phyloP scores from a whole-genome alignment of 1,140 invertebrate genomes.

The Parapsyche elsis region DNA sequence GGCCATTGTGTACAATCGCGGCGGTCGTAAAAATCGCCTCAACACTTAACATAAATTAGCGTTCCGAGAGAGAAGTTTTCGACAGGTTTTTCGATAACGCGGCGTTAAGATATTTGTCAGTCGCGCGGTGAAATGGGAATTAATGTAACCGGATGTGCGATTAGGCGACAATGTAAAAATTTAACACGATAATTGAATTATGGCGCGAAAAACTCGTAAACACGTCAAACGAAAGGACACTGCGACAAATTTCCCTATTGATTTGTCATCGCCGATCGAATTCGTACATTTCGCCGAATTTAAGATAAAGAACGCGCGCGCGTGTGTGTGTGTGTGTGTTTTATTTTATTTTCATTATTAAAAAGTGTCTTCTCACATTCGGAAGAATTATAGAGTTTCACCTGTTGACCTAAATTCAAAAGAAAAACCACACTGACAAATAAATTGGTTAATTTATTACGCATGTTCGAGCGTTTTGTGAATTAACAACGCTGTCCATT shows the following conservation, averaged over 20 bases:
- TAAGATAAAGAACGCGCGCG: too few relatives aligned
- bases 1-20: conserved; percentile 39
- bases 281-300: too few relatives aligned
- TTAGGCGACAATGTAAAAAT: neutral
- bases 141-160: conserved; percentile 34
- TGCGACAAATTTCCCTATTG: neutral
- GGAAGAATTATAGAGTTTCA: neutral
- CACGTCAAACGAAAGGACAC: neutral
- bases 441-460: conserved; percentile 43
- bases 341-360: neutral
- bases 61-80: conserved; percentile 40
- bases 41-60: conserved; percentile 47
- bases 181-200: conserved; percentile 37
- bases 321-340: neutral
- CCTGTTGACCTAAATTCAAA: conserved; percentile 33
- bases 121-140: conserved; percentile 23
- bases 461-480: conserved; percentile 19
- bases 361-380: neutral
- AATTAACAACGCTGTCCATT: conserved; percentile 39
- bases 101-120: conserved; percentile 43
- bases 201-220: conserved; percentile 14
- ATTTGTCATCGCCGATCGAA: neutral
- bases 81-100: conserved; percentile 39
- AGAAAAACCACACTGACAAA: conserved; percentile 16
- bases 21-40: conserved; percentile 45